Evolutionary conservation across 2,113 vertebrate species (phyloP).

Genomic region (Strigops habroptila): DNA sequence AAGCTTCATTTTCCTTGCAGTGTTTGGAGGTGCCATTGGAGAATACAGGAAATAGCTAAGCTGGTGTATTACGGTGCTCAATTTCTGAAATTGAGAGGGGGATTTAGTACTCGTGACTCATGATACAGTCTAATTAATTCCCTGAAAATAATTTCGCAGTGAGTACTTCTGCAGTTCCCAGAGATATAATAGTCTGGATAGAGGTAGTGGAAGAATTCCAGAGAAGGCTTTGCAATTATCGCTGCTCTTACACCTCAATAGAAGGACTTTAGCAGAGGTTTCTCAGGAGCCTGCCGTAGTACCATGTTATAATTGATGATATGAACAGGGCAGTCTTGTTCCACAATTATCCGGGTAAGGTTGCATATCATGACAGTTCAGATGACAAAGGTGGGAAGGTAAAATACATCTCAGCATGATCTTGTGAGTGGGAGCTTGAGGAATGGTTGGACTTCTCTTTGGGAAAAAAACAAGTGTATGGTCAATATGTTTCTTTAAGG

Average conservation of each 20-base stretch:
- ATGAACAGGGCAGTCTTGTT: background rate
- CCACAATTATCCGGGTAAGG: background rate
- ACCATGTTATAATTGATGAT: background rate
- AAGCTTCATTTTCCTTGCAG: background rate
- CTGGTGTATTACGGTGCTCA: background rate
- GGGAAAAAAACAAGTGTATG: background rate
- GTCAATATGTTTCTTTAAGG: background rate
- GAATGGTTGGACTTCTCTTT: background rate
- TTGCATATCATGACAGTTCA: background rate
- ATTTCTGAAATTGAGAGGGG: background rate
- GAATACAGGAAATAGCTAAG: background rate
- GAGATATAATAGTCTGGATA: background rate
- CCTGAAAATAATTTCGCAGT: slow-evolving; percentile 5
- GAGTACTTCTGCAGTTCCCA: background rate
- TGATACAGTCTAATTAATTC: slow-evolving; percentile 39
- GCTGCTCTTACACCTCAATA: background rate
- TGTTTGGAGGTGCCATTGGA: background rate
- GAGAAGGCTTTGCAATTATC: background rate
- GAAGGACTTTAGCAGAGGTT: background rate
- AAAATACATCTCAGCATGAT: background rate
- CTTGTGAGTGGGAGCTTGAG: background rate
- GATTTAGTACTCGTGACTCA: slow-evolving; percentile 9
- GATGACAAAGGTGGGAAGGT: background rate
- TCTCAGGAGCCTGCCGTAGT: background rate
- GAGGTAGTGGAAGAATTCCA: background rate